Evolutionary conservation across 1,140 invertebrate species (phyloP).

Genomic region (Onthophagus taurus): DNA sequence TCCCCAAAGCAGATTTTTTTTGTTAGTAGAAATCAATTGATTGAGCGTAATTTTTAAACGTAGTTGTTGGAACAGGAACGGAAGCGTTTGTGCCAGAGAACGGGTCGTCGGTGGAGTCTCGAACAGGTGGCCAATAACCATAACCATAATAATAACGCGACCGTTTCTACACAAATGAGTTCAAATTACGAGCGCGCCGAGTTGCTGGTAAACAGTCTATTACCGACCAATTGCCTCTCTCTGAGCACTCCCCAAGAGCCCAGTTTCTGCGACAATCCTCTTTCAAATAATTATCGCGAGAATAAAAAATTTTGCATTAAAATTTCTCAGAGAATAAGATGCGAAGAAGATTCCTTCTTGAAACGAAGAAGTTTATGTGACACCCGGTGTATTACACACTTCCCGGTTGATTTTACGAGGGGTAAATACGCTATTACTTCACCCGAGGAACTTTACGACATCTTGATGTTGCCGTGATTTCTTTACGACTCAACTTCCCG

Average conservation of each 20-base stretch:
- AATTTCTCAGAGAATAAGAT: too few species aligned
- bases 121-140: slow-evolving; percentile 41
- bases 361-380: slow-evolving; percentile 32
- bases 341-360: slow-evolving; percentile 14
- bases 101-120: too few species aligned
- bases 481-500: slow-evolving; percentile 6
- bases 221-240: slow-evolving; percentile 34
- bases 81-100: too few species aligned
- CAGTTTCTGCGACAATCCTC: slow-evolving; percentile 2
- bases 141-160: slow-evolving; percentile 40
- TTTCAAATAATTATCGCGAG: too few species aligned
- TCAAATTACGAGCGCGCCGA: slow-evolving; percentile 38
- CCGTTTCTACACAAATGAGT: slow-evolving; percentile 40
- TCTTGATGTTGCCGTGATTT: slow-evolving; percentile 27
- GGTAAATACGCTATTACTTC: slow-evolving; percentile 32
- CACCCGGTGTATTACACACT: slow-evolving; percentile 36
- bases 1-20: too few species aligned
- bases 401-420: slow-evolving; percentile 35
- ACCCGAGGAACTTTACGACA: slow-evolving; percentile 28
- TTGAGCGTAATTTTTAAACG: too few species aligned
- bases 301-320: too few species aligned
- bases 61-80: too few species aligned
- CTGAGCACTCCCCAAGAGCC: too few species aligned
- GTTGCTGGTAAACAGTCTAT: slow-evolving; percentile 39
- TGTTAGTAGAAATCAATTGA: too few species aligned